A percentile compares a stretch with the other conserved stretches of the same genome.
These are phyloP conservation scores for Perithous albicinctus DNA, from an alignment of 2,888 invertebrate genomes.

Conservation along the genomic window DNA sequence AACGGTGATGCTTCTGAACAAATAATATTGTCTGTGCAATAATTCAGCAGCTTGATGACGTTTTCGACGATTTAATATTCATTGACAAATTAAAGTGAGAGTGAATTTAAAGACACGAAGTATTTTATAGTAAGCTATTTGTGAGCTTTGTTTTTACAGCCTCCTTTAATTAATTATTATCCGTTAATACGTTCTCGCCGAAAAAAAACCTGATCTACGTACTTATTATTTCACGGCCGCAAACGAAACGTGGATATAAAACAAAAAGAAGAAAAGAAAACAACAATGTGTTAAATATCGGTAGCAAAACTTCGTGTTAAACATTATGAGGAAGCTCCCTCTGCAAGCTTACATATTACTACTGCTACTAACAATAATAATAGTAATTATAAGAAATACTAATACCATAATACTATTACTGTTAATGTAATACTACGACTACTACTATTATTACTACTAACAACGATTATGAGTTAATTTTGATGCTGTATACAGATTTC, in stretches of 20 bases:
- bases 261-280: neutral
- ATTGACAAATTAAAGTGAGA: conserved; percentile 56
- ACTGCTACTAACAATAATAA: conserved; percentile 46
- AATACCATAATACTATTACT: neutral
- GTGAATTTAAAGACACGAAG: conserved; percentile 57
- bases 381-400: conserved; percentile 40
- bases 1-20: conserved; percentile 48
- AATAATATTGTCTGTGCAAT: conserved; percentile 71
- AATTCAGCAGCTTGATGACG: conserved; percentile 59
- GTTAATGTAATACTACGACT: conserved; percentile 20
- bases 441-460: conserved; percentile 44
- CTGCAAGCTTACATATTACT: conserved; percentile 58
- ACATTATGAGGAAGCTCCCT: conserved; percentile 37
- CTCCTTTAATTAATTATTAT: conserved; percentile 23
- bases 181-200: conserved; percentile 34
- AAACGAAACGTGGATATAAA: neutral
- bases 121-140: conserved; percentile 60
- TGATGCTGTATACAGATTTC: conserved; percentile 71
- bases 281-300: conserved; percentile 22
- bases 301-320: conserved; percentile 53
- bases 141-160: conserved; percentile 9
- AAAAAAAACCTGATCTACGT: conserved; percentile 57
- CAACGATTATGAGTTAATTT: conserved; percentile 55
- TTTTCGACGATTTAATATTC: conserved; percentile 51
- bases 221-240: conserved; percentile 59